Percentiles rank a stretch among this genome's conserved stretches.
Conservation (phyloP, 2,113 vertebrate species). For the Ciconia maguari region DNA sequence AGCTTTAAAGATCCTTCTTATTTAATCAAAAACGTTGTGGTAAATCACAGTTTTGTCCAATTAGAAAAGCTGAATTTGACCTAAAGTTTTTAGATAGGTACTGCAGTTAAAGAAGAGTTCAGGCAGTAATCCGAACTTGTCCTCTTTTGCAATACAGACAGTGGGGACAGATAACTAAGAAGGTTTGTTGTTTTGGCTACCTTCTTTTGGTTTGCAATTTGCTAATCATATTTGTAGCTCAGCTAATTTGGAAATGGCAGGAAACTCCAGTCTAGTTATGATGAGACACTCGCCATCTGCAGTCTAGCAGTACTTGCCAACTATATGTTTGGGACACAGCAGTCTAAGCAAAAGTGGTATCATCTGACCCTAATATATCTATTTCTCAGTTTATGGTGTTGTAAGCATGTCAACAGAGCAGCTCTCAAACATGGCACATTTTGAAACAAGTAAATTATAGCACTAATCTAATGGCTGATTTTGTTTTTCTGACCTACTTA, state of each 20-base stretch:
- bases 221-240: slow-evolving; percentile 51
- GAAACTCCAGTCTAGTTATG: slow-evolving; percentile 51
- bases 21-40: background rate
- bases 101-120: background rate
- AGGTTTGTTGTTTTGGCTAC: background rate
- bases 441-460: slow-evolving; percentile 57
- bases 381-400: slow-evolving; percentile 50
- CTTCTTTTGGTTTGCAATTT: slow-evolving; percentile 55
- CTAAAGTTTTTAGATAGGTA: background rate
- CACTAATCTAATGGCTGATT: slow-evolving; percentile 43
- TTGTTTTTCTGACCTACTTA: slow-evolving; percentile 78
- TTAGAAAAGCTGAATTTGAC: background rate
- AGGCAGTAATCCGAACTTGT: background rate
- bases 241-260: slow-evolving; percentile 57
- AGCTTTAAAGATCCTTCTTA: background rate
- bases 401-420: slow-evolving; percentile 51
- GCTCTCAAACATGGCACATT: slow-evolving; percentile 35
- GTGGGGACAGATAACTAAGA: background rate
- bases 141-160: background rate
- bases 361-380: slow-evolving; percentile 49
- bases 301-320: slow-evolving; percentile 70
- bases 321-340: slow-evolving; percentile 61
- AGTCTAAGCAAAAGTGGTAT: slow-evolving; percentile 64
- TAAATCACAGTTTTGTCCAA: background rate
- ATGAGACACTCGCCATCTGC: slow-evolving; percentile 73